Conservation (phyloP, 2,888 invertebrate genomes). For the Lasioglossum figueresi region DNA sequence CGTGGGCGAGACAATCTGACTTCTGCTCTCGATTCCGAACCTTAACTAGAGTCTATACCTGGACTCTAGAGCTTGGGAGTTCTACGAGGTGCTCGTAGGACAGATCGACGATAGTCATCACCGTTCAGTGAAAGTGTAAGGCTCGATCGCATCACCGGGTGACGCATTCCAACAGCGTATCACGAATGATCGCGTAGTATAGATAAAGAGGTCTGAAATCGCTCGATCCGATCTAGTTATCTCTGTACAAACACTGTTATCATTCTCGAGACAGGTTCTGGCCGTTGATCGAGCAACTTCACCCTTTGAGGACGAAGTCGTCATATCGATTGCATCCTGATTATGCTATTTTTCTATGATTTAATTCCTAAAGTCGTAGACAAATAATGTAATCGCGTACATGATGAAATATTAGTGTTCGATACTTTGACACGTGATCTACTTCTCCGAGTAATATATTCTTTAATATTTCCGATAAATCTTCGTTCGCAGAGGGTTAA, state of each 20-base stretch:
- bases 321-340: too few relatives aligned
- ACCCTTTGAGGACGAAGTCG: too few relatives aligned
- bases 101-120: conserved; percentile 7
- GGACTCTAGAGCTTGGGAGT: background rate
- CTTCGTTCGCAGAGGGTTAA: background rate
- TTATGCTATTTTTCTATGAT: too few relatives aligned
- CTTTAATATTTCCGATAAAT: too few relatives aligned
- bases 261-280: background rate
- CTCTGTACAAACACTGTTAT: conserved; percentile 34
- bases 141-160: conserved; percentile 57
- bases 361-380: too few relatives aligned
- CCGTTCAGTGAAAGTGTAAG: conserved; percentile 60
- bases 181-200: background rate
- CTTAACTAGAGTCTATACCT: too few relatives aligned
- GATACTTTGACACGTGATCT: too few relatives aligned
- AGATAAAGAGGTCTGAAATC: background rate
- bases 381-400: too few relatives aligned
- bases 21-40: background rate
- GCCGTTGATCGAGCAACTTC: background rate
- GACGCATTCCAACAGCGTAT: conserved; percentile 55
- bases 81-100: background rate
- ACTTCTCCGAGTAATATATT: too few relatives aligned
- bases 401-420: too few relatives aligned
- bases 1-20: background rate
- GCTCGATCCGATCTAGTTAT: conserved; percentile 10